These are phyloP conservation scores for Anas platyrhynchos DNA, from an alignment of 2,113 vertebrate genomes.

Conservation along the genomic window DNA sequence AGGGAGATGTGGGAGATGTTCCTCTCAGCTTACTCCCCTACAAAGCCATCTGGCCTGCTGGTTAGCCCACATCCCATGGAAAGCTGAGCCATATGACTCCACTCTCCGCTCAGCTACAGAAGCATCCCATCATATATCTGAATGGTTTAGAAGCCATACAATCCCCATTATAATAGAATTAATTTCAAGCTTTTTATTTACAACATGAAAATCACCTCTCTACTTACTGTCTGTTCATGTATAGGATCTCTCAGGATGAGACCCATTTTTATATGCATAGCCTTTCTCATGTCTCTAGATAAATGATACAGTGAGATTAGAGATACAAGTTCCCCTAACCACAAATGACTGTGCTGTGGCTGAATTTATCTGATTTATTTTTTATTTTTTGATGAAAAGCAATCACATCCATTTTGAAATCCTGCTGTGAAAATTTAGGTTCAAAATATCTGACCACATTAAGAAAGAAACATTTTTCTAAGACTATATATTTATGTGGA, in stretches of 20 bases:
- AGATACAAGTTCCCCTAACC: neutral
- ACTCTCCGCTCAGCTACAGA: neutral
- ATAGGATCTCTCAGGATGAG: neutral
- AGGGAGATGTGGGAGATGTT: neutral
- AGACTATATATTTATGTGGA: constrained; percentile 31
- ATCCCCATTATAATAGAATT: neutral
- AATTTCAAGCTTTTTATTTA: neutral
- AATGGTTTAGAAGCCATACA: neutral
- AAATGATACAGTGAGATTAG: neutral
- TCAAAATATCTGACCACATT: constrained; percentile 9
- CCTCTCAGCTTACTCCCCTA: neutral
- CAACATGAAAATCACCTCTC: neutral
- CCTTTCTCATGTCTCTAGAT: neutral
- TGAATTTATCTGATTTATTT: neutral
- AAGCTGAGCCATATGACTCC: neutral
- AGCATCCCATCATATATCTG: neutral
- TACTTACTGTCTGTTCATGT: neutral
- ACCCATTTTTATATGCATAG: neutral
- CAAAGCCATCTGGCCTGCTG: neutral
- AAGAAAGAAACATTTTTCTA: constrained; percentile 11
- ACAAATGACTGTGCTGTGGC: neutral
- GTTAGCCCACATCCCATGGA: neutral
- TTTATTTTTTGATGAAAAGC: neutral
- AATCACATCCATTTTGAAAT: constrained; percentile 11
- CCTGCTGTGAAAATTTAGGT: constrained; percentile 1